Conservation (phyloP, 2,113 vertebrate species). For the Caranx melampygus region DNA sequence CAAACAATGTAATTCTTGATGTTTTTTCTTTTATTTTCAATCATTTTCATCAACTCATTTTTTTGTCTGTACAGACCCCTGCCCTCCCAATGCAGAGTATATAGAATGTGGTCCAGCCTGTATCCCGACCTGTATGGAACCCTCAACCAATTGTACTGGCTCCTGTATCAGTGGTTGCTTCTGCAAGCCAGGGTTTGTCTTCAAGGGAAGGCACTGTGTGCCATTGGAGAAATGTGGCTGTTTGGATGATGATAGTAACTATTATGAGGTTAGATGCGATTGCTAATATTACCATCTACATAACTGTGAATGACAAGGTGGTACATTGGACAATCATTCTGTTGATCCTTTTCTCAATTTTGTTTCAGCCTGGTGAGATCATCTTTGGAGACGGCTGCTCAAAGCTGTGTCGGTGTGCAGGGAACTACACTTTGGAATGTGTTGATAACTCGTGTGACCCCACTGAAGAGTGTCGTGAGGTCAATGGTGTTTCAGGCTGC, state of each 20-base stretch:
- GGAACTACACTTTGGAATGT: constrained; percentile 84
- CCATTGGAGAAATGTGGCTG: constrained; percentile 83
- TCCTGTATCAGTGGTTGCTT: constrained; percentile 84
- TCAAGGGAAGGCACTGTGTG: constrained; percentile 78
- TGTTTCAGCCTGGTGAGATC: constrained; percentile 82
- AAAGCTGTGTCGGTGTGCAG: constrained; percentile 81
- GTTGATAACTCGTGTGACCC: constrained; percentile 81
- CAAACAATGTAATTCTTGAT: background rate
- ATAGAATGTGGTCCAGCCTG: constrained; percentile 81
- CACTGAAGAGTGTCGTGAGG: constrained; percentile 81
- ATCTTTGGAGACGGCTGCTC: constrained; percentile 82
- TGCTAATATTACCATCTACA: background rate
- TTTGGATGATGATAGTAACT: constrained; percentile 81
- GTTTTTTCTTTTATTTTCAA: background rate
- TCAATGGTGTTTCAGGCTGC: constrained; percentile 79
- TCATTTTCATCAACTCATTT: background rate
- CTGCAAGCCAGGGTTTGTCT: constrained; percentile 86
- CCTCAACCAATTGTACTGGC: constrained; percentile 79
- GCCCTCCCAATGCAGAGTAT: constrained; percentile 79
- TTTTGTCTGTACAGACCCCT: constrained; percentile 61
- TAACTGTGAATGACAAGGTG: background rate
- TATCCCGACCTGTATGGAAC: constrained; percentile 78
- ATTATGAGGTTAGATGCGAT: constrained; percentile 81
- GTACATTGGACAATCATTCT: background rate
- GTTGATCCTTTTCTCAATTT: background rate